Evolutionary conservation across 1,140 invertebrate species (phyloP).

Genomic region (Leptopilina clavipes): DNA sequence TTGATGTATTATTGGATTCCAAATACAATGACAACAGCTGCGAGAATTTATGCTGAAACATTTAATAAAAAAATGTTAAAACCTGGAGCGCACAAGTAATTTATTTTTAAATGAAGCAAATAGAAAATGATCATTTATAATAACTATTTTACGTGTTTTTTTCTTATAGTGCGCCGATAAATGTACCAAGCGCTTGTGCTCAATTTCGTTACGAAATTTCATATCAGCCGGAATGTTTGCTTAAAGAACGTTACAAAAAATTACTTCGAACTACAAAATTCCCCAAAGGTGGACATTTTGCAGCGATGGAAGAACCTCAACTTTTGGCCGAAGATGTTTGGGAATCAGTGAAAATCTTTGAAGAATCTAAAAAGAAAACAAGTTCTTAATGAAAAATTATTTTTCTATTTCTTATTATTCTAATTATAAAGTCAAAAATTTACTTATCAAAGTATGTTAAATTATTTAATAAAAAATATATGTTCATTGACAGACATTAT

Average conservation of each 20-base stretch:
- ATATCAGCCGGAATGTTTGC: slow-evolving; percentile 66
- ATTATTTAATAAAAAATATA: no score
- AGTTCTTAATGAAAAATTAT: background rate
- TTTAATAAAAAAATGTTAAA: slow-evolving; percentile 64
- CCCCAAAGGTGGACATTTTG: slow-evolving; percentile 80
- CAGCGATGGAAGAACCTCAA: slow-evolving; percentile 78
- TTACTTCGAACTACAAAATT: slow-evolving; percentile 71
- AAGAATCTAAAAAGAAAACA: slow-evolving; percentile 31
- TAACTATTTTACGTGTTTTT: no score
- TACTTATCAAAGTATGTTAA: no score
- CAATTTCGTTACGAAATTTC: slow-evolving; percentile 74
- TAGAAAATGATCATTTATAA: no score
- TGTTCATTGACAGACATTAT: no score
- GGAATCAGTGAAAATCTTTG: slow-evolving; percentile 52
- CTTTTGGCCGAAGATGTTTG: slow-evolving; percentile 69
- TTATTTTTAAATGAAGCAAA: no score
- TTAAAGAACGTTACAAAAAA: slow-evolving; percentile 71
- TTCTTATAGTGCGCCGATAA: slow-evolving; percentile 68
- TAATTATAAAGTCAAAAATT: no score
- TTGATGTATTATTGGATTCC: slow-evolving; percentile 87
- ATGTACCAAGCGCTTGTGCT: slow-evolving; percentile 74
- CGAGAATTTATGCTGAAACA: slow-evolving; percentile 80
- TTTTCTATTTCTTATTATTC: no score
- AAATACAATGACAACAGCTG: slow-evolving; percentile 80
- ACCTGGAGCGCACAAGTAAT: slow-evolving; percentile 43